Base-by-base conservation (phyloP, 1,140 invertebrate genomes). In the Coenobita brevimanus region DNA sequence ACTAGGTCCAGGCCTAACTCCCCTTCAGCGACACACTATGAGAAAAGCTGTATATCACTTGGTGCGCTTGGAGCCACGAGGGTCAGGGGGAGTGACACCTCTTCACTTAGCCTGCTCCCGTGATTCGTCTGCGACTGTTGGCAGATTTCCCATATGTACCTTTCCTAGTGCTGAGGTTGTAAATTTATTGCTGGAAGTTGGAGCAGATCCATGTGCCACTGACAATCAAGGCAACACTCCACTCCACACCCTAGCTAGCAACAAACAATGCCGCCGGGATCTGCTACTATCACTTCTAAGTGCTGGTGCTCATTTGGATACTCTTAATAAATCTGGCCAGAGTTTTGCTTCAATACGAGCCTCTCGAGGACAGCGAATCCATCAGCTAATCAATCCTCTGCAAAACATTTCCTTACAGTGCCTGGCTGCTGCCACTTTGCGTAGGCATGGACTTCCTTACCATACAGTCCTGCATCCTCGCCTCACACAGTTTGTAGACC, bases 261-360 rank as follows among this genome's bases (percentile, higher is more conserved):
- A 95, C 95, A 4, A 95, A 94, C 91, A 92, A 71, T 92, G 94
- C 94, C 15, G 91, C 33, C 80, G 91, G 57, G 94, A 94, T 21
- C 93, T 98, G 17, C 94, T 96, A 0, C 93, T 94, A 86, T 94
- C 94, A 2, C 93, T 99, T 0, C 93, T 99, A 0, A 93, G 95
- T 2, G 93, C 95, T 90, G 97, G 97, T 38, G 96, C 96, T 13
- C 97, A 99, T 93, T 93, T 98, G 76, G 97, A 98, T 93, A 94
- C 95, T n/a, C 95, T 96, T 62, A 98, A 99, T 92, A 94, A 94
- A 89, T 93, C 95, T 54, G 96, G 96, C 27, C 94, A 96, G 89
- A 97, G 96, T 0, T 97, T 97, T 89, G 94, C 95, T 78, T 94
- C 94, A 84, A 92, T 97, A 73, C 92, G 97, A 50, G 89, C 90